Evolutionary conservation across 2,797 vertebrate genomes (phyloP).

Genomic region (Gallinago solitaria): DNA sequence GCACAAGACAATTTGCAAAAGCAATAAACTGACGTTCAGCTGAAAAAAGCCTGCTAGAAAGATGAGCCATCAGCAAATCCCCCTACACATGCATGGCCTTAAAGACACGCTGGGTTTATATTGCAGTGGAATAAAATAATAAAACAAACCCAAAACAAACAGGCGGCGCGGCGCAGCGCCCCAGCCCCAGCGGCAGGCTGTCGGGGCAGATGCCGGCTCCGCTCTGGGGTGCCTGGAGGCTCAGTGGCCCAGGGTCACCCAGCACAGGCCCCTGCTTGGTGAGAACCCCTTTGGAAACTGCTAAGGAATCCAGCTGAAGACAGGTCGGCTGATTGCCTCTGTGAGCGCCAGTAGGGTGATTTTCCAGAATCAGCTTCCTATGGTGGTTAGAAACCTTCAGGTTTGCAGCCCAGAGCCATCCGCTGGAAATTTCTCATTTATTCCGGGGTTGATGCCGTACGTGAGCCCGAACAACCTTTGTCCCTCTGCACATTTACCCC

Average conservation of each 20-base stretch:
- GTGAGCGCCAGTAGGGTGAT: neutral
- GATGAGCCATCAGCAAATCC: conserved; percentile 73
- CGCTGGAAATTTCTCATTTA: neutral
- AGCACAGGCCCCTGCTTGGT: neutral
- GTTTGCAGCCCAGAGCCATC: neutral
- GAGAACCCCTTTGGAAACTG: neutral
- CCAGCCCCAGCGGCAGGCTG: neutral
- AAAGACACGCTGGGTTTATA: conserved; percentile 52
- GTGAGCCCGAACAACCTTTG: neutral
- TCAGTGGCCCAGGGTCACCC: rapidly evolving
- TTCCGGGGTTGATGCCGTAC: neutral
- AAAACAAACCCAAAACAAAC: neutral
- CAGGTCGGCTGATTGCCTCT: neutral
- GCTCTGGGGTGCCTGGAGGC: neutral
- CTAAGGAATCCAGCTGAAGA: neutral
- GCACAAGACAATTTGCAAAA: conserved; percentile 74
- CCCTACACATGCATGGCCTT: conserved; percentile 57
- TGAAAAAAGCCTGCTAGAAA: conserved; percentile 66
- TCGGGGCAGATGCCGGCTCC: neutral
- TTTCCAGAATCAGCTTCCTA: neutral
- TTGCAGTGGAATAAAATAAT: neutral
- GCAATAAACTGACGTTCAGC: conserved; percentile 72
- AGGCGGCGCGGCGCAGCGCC: neutral
- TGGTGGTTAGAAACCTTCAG: neutral
- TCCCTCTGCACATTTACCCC: neutral